Evolutionary conservation across 1,140 invertebrate species (phyloP).

Genomic region (Magallana gigas): DNA sequence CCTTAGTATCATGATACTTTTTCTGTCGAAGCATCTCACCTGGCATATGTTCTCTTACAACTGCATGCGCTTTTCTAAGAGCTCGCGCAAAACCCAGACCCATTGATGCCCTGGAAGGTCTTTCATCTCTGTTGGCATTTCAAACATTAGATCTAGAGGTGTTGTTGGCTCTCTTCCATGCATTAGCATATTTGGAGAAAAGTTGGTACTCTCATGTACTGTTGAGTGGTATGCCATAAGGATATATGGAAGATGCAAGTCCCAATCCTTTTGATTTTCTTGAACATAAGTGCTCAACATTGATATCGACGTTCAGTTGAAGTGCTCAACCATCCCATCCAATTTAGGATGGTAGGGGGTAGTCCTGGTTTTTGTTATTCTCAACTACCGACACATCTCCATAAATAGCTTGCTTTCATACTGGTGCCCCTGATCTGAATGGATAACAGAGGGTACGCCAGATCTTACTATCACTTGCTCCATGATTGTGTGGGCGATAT

Average conservation of each 20-base stretch:
- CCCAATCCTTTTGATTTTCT: slow-evolving; percentile 54
- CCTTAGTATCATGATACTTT: slow-evolving; percentile 26
- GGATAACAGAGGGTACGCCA: slow-evolving; percentile 44
- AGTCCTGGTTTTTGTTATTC: slow-evolving; percentile 56
- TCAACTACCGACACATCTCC: slow-evolving; percentile 51
- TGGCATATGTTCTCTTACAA: slow-evolving; percentile 33
- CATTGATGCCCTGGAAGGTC: slow-evolving; percentile 41
- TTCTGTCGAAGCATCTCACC: slow-evolving; percentile 35
- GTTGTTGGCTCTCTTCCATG: slow-evolving; percentile 51
- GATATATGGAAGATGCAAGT: slow-evolving; percentile 43
- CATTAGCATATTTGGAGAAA: slow-evolving; percentile 59
- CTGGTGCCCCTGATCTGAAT: slow-evolving; percentile 50
- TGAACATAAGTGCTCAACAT: slow-evolving; percentile 44
- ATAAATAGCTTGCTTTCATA: slow-evolving; percentile 48
- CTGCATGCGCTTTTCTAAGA: slow-evolving; percentile 42
- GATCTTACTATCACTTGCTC: slow-evolving; percentile 60
- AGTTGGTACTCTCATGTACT: slow-evolving; percentile 45
- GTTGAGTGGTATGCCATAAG: slow-evolving; percentile 51
- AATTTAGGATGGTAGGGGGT: slow-evolving; percentile 60
- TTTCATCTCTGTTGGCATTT: slow-evolving; percentile 14
- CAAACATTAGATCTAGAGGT: slow-evolving; percentile 43
- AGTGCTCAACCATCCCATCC: slow-evolving; percentile 57
- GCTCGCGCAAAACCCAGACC: slow-evolving; percentile 38
- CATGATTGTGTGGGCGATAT: background rate
- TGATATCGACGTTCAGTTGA: slow-evolving; percentile 44